Base-by-base conservation (phyloP, 2,113 vertebrate genomes). In the Antennarius striatus region DNA sequence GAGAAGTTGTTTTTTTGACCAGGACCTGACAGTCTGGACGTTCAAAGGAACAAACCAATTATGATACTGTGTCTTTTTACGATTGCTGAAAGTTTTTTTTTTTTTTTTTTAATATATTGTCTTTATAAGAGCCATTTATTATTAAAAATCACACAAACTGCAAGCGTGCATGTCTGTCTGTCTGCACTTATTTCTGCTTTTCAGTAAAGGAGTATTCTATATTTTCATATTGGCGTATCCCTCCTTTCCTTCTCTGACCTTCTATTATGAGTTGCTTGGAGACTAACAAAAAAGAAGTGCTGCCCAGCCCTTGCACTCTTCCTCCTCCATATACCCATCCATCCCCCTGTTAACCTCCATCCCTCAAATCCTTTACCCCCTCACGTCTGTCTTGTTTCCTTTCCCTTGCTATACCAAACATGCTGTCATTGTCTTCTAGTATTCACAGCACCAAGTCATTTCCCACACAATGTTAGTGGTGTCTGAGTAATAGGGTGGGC, bases 251-350 rank as follows among this genome's bases (percentile, higher is more conserved):
- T 82, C 83, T 80, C 91, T 94, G 93, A 95, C 95, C 96, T 96
- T 96, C 95, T 94, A 95, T 97, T 97, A 93, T 95, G 95, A 98
- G 94, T 97, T 97, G 95, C 96, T 94, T 96, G 90, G 96, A 95
- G 95, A 98, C 96, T 95, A 93, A 93, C 92, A 83, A 86, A 86
- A 93, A 96, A 92, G 88, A 92, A 91, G 84, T 85, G 86, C 90
- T 87, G 93, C 92, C 89, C 92, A 82, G 71, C 86, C 91, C 91
- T 95, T 95, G 94, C 43, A 30, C 69, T 48, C 47, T 59, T 17
- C 45, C 43, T 36, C 45, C 58, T 50, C 3, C 68, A 49, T 53
- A 12, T 50, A 47, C 66, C 71, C 39, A 29, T 29, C 62, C 65
- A 16, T 50, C 57, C 46, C 5, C 32, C 56, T n/a, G 36, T 59